Evolutionary conservation across 2,888 invertebrate genomes (phyloP).

Genomic region (Ochropleura leucogaster): DNA sequence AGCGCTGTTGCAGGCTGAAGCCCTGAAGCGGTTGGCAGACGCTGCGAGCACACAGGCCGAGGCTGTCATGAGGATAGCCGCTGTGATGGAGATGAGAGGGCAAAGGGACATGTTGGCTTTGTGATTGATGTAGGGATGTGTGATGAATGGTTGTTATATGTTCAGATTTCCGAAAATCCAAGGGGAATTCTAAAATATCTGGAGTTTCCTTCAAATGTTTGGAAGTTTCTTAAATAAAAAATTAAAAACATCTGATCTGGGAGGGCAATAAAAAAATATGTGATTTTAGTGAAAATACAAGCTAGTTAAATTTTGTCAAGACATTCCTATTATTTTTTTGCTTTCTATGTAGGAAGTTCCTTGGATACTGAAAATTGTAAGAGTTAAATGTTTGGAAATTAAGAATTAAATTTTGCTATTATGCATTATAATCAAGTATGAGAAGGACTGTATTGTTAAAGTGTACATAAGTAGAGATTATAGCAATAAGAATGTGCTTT

Average conservation of each 20-base stretch:
- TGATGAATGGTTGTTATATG: no score
- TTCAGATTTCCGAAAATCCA: no score
- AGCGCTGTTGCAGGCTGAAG: constrained; percentile 77
- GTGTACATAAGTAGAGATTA: neutral
- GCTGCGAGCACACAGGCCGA: constrained; percentile 79
- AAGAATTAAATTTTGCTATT: neutral
- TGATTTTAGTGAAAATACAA: neutral
- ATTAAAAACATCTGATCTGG: no score
- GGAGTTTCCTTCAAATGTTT: no score
- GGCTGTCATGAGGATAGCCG: constrained; percentile 78
- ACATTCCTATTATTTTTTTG: neutral
- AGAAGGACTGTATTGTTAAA: neutral
- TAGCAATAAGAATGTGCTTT: neutral
- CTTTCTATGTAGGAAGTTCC: neutral
- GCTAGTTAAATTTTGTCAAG: neutral
- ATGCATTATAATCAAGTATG: neutral
- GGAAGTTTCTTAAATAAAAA: no score
- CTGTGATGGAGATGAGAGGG: constrained; percentile 69
- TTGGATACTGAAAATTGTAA: neutral
- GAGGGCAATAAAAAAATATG: neutral
- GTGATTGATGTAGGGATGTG: constrained; percentile 22
- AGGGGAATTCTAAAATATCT: no score
- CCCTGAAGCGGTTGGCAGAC: constrained; percentile 77
- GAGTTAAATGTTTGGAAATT: neutral
- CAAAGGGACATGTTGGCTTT: constrained; percentile 65